phyloP scores from a whole-genome alignment of 2,113 vertebrate genomes.

The Peromyscus leucopus region DNA sequence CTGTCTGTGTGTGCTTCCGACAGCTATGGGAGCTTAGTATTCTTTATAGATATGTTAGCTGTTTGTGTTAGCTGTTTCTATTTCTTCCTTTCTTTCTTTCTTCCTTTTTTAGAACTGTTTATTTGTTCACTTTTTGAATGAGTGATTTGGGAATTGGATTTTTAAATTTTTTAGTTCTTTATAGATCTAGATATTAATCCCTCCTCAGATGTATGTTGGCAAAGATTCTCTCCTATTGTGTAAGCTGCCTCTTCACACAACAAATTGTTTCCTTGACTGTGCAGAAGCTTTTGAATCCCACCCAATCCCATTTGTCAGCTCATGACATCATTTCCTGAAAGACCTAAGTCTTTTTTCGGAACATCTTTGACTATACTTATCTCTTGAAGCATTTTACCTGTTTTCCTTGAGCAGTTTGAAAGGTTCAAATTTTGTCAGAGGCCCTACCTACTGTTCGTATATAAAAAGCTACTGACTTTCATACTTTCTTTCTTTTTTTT shows the following conservation, averaged over 20 bases:
- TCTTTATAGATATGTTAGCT: no score
- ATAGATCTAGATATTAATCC: background rate
- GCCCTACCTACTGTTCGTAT: no score
- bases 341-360: background rate
- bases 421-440: background rate
- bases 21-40: no score
- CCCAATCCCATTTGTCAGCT: background rate
- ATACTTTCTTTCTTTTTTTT: background rate
- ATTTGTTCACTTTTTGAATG: background rate
- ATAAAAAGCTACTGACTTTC: background rate
- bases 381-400: background rate
- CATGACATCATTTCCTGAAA: background rate
- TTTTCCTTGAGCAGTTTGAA: background rate
- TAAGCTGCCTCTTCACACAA: background rate
- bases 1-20: background rate
- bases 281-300: background rate
- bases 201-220: no score
- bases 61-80: no score
- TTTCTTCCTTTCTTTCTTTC: no score
- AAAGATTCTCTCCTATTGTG: background rate
- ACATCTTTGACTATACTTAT: background rate
- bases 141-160: background rate
- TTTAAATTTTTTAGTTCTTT: background rate
- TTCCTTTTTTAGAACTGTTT: background rate
- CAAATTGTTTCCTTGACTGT: background rate